These are phyloP conservation scores for Triplophysa rosa DNA, from an alignment of 2,113 vertebrate genomes.

Conservation along the genomic window DNA sequence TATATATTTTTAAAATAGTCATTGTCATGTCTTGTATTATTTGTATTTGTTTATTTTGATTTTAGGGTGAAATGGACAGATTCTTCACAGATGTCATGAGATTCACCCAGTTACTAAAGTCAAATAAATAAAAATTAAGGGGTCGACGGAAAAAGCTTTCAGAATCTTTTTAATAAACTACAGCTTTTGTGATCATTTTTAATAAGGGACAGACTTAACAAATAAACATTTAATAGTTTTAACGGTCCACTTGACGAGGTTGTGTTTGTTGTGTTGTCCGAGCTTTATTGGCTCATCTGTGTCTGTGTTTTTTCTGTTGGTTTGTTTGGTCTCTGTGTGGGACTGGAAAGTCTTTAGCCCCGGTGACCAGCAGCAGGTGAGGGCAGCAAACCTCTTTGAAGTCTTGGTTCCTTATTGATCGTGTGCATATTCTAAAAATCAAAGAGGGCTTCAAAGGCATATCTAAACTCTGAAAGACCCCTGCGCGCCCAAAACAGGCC, in stretches of 20 bases:
- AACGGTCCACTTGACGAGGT: slow-evolving; percentile 34
- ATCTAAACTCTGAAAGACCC: slow-evolving; percentile 76
- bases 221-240: slow-evolving; percentile 48
- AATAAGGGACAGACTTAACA: background rate
- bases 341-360: slow-evolving; percentile 82
- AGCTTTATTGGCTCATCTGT: slow-evolving; percentile 52
- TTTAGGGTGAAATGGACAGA: too few relatives aligned
- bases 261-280: slow-evolving; percentile 38
- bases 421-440: slow-evolving; percentile 80
- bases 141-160: background rate
- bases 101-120: too few relatives aligned
- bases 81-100: too few relatives aligned
- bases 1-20: too few relatives aligned
- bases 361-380: slow-evolving; percentile 85
- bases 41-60: too few relatives aligned
- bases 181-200: background rate
- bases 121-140: background rate
- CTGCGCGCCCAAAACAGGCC: slow-evolving; percentile 67
- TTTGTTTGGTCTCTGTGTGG: slow-evolving; percentile 69
- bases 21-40: too few relatives aligned
- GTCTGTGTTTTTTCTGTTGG: slow-evolving; percentile 56
- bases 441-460: slow-evolving; percentile 80
- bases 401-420: slow-evolving; percentile 76
- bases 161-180: background rate
- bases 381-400: slow-evolving; percentile 80